Evolutionary conservation across 1,140 invertebrate species (phyloP).

Genomic region (Eufriesea mexicana): DNA sequence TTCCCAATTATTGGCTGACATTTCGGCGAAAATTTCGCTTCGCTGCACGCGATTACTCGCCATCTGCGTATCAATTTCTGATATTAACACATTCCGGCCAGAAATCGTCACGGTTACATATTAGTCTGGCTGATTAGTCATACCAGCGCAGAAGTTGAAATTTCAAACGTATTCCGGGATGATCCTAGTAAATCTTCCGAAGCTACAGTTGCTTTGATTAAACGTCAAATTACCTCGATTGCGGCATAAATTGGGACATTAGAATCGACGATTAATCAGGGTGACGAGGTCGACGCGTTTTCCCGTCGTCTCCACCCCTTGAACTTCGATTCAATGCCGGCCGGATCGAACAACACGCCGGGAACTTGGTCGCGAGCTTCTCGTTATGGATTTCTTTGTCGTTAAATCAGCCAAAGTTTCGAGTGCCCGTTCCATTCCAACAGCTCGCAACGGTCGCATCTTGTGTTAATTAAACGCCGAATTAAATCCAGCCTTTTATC

Average conservation of each 20-base stretch:
- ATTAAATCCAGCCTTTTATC: not conserved
- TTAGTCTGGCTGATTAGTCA: no score
- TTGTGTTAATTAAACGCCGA: not conserved
- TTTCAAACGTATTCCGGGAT: not conserved
- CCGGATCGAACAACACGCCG: not conserved
- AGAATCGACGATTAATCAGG: constrained; percentile 41
- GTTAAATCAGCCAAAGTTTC: not conserved
- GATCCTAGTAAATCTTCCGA: not conserved
- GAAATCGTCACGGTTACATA: no score
- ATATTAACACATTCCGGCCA: no score
- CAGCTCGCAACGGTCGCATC: not conserved
- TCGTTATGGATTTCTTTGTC: not conserved
- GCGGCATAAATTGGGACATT: constrained; percentile 47
- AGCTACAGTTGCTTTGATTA: constrained; percentile 38
- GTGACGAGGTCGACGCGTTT: constrained; percentile 7
- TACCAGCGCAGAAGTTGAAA: not conserved
- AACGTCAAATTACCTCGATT: constrained; percentile 53
- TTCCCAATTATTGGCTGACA: no score
- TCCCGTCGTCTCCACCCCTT: not conserved
- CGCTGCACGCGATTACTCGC: no score
- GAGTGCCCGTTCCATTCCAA: not conserved
- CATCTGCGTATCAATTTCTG: no score
- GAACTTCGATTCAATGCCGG: constrained; percentile 7
- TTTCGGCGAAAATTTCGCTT: no score
- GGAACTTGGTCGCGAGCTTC: no score